Base-by-base conservation (phyloP, 2,113 vertebrate species). In the Anguilla japonica region DNA sequence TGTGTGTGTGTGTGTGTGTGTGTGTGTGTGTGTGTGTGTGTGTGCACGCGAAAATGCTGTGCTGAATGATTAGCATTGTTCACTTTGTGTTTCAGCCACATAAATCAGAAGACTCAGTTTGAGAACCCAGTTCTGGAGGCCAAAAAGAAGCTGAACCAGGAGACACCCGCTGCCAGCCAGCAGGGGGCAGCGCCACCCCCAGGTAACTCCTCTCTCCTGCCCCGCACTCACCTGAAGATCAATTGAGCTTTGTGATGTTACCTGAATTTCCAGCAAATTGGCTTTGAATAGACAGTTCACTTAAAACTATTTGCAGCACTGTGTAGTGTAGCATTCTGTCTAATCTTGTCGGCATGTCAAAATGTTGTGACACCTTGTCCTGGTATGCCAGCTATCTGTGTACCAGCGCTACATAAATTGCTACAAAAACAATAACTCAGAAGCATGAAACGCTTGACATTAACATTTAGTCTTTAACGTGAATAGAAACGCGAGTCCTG, bases 91-190 rank as follows among this genome's bases (percentile, higher is more conserved):
- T 92, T 34, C 92, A 99, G 98, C 90, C 98, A 99, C 83, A 98
- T 99, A 90, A 99, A 99, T 94, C 98, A 99, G 97, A 99, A 98
- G 96, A 99, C 98, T 60, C 98, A 99, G 91, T 99, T 99, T 96
- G 98, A 99, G 95, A 99, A 99, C 90, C 98, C 98, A 20, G 98
- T 99, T 2, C 89, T 97, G 93, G 98, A 99, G 94, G 98, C 98
- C 79, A 99, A 98, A 94, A 96, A 96, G 20, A 99, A 96, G 92
- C 14, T 93, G 63, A 97, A 96, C 20, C 96, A 96, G 53, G 95
- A 97, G 53, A 93, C 92, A 40, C 91, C 94, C 1, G n/a, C 88
- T 18, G 83, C 85, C 1, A 88, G 53, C 1, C 91, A 89, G 75
- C 93, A 89, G 5, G 91, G 88, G 15, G 82, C 91, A 57, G 90